A percentile compares a stretch with the other conserved stretches of the same genome.
These are phyloP conservation scores for Ophiodon elongatus DNA, from an alignment of 2,113 vertebrate genomes.

Conservation along the genomic window DNA sequence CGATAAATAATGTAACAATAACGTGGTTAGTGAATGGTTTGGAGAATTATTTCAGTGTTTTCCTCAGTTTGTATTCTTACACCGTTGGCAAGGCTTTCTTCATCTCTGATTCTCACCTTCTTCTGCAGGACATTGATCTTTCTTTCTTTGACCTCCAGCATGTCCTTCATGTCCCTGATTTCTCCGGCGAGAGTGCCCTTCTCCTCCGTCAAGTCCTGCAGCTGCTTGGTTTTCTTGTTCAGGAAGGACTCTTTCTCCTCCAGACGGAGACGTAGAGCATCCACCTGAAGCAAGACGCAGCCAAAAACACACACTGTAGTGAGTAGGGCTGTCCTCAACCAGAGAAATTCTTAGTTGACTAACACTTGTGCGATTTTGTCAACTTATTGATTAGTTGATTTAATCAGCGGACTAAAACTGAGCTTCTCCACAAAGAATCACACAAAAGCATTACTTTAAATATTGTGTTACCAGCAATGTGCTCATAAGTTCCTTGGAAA, in stretches of 20 bases:
- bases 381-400: not conserved
- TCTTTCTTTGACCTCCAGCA: constrained; percentile 99
- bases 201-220: constrained; percentile 98
- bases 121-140: constrained; percentile 99
- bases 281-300: constrained; percentile 86
- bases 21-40: not conserved
- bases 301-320: not conserved
- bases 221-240: constrained; percentile 99
- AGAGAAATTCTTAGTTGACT: not conserved
- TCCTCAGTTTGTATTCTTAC: not conserved
- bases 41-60: not conserved
- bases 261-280: constrained; percentile 94
- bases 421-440: not conserved
- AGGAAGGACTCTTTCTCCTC: constrained; percentile 99
- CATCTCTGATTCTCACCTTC: constrained; percentile 86
- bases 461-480: not conserved
- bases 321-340: not conserved
- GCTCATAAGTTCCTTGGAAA: not conserved
- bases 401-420: not conserved
- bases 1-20: not conserved
- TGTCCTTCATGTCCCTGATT: constrained; percentile 99
- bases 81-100: not conserved
- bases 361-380: not conserved
- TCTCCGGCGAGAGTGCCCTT: constrained; percentile 97
- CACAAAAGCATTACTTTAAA: not conserved